Conservation (phyloP, 2,113 vertebrate genomes). For the Ochotona princeps region DNA sequence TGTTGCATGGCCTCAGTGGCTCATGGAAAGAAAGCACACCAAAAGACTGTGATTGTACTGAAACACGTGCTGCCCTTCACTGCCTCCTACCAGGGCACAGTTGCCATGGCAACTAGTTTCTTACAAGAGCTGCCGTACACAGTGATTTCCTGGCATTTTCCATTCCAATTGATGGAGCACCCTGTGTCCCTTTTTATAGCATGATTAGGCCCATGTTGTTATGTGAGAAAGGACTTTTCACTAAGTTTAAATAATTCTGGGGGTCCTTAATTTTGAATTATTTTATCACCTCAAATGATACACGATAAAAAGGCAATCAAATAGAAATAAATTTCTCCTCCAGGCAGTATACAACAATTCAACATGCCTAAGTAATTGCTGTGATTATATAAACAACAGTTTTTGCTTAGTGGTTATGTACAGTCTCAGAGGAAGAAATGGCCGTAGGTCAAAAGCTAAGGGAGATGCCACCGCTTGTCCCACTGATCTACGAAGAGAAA, state of each 20-base stretch:
- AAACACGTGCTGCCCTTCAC: slow-evolving; percentile 5
- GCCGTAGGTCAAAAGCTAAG: neutral
- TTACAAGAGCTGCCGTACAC: slow-evolving; percentile 19
- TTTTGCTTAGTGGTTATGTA: neutral
- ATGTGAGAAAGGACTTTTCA: neutral
- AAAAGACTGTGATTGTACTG: slow-evolving; percentile 30
- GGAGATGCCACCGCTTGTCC: neutral
- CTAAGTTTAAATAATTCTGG: neutral
- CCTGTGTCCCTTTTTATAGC: neutral
- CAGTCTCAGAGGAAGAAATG: slow-evolving; percentile 8
- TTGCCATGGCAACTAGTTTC: slow-evolving; percentile 75
- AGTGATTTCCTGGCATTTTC: slow-evolving; percentile 54
- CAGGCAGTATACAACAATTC: neutral
- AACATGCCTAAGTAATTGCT: neutral
- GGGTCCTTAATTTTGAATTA: neutral
- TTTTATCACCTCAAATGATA: neutral
- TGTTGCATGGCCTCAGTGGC: neutral
- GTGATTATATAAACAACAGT: neutral
- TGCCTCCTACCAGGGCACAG: neutral
- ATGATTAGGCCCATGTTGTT: neutral
- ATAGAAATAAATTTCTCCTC: neutral
- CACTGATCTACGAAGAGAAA: neutral
- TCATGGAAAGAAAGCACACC: neutral
- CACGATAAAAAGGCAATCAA: neutral
- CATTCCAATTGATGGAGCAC: neutral